Base-by-base conservation (phyloP, 2,797 vertebrate species). In the Thamnophis elegans region DNA sequence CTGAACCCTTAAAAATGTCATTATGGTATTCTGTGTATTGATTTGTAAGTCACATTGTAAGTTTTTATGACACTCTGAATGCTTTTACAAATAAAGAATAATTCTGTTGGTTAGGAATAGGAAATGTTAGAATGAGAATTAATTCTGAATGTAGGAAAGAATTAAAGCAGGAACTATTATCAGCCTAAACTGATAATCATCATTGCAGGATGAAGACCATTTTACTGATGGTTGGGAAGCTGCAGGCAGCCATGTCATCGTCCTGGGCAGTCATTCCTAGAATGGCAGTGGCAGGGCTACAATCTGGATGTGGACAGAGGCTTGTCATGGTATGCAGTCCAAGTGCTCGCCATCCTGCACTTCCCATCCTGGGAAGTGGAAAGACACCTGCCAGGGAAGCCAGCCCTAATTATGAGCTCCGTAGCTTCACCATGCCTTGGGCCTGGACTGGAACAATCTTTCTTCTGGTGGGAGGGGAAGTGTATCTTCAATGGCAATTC, bases 1-100 rank as follows among this genome's bases (percentile, higher is more conserved):
- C 42, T 97, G 97, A 91, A 97, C 94, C 97, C 98, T 99, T 96
- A 86, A 90, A n/a, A 55, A 26, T 26, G 56, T 55, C 90, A 36
- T 86, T 32, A 60, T 91, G 53, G 91, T 62, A 53, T 28, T 0
- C 0, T 12, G 4, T 82, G 42, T 82, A 26, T 47, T 47, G 78
- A 82, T 82, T 82, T 12, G 20, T 82, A 82, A 82, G 20, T 82
- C 78, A 82, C 78, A 82, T 12, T 82, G 4, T 25, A 47, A 82
- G 20, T 10, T 47, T 82, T 82, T 82, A 82, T 20, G 20, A 25
- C 20, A 47, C 10, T 25, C 13, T 47, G 42, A 82, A 82, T 82
- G 42, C 42, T 47, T 47, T 25, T 25, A 47, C 47, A 25, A 47
- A 47, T 82, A 5, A 82, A 82, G 20, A 47, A 78, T 78, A 25